These are phyloP conservation scores for Myiotriccus ornatus DNA, from an alignment of 2,797 vertebrate genomes.

Conservation along the genomic window DNA sequence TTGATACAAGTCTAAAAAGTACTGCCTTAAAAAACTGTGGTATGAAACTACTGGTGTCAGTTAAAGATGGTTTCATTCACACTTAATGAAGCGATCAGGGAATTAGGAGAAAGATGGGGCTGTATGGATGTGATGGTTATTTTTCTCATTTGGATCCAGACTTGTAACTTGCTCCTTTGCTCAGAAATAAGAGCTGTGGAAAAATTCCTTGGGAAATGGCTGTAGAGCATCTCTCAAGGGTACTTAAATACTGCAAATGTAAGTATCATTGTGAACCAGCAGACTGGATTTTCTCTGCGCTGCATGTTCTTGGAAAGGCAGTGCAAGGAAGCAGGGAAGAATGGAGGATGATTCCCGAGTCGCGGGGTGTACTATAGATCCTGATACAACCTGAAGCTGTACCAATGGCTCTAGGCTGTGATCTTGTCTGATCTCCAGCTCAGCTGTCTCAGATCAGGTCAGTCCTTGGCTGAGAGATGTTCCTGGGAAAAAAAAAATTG, in stretches of 20 bases:
- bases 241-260: not conserved
- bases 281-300: not conserved
- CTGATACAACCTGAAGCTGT: slow-evolving; percentile 34
- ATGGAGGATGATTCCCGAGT: not conserved
- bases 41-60: not conserved
- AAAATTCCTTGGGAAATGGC: not conserved
- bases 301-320: not conserved
- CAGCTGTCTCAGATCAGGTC: not conserved
- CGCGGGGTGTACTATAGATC: not conserved
- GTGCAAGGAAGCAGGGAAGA: not conserved
- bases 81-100: not conserved
- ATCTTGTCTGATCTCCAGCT: not conserved
- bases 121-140: not conserved
- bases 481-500: not conserved
- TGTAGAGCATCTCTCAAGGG: not conserved
- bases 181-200: not conserved
- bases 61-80: not conserved
- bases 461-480: not conserved
- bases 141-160: not conserved
- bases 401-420: not conserved
- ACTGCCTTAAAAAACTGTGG: not conserved
- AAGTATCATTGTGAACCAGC: not conserved
- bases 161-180: not conserved
- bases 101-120: not conserved
- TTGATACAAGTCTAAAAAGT: not conserved